These are phyloP conservation scores for Kradibia gibbosae DNA, from an alignment of 1,140 invertebrate genomes.

Conservation along the genomic window DNA sequence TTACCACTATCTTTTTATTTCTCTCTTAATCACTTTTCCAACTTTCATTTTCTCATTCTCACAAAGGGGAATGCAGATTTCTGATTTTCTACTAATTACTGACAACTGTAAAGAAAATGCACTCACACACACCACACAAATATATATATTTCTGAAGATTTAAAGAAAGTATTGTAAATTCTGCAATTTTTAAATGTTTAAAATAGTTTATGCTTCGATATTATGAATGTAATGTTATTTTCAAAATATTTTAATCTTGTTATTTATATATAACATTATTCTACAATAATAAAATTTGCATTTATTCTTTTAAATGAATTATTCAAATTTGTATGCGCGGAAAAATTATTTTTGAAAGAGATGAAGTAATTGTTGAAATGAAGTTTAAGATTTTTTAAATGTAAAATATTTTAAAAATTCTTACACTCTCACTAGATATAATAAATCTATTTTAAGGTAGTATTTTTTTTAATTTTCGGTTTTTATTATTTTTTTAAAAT, in stretches of 20 bases:
- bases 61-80: conserved; percentile 33
- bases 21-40: conserved; percentile 38
- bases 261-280: background rate
- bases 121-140: no score
- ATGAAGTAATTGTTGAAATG: background rate
- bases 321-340: background rate
- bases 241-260: background rate
- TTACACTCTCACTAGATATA: no score
- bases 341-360: background rate
- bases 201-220: background rate
- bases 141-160: background rate
- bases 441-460: no score
- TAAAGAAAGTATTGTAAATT: background rate
- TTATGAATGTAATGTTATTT: background rate
- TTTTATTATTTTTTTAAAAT: no score
- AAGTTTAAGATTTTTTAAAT: background rate
- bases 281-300: background rate
- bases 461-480: no score
- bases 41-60: background rate
- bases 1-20: conserved; percentile 9
- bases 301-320: background rate
- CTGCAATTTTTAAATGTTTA: background rate
- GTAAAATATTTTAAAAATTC: background rate
- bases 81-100: conserved; percentile 30
- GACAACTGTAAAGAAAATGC: background rate